These are phyloP conservation scores for Chaetodon trifascialis DNA, from an alignment of 2,113 vertebrate species.

Conservation along the genomic window DNA sequence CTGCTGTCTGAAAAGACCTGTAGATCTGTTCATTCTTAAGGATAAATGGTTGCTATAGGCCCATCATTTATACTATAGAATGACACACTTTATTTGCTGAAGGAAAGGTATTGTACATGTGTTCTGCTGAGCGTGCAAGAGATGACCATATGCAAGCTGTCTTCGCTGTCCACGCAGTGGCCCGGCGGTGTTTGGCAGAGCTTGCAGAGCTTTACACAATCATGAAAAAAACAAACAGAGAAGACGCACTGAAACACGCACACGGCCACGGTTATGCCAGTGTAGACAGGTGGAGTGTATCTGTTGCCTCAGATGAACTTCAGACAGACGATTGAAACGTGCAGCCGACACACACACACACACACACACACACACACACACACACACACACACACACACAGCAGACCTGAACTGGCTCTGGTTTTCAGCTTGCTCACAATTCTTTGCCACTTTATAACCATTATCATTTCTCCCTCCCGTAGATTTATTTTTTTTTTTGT, in stretches of 20 bases:
- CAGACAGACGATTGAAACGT: too few species aligned
- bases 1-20: neutral
- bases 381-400: too few species aligned
- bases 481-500: neutral
- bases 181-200: neutral
- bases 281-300: neutral
- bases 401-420: neutral
- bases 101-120: constrained; percentile 42
- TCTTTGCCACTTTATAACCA: neutral
- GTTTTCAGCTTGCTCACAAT: too few species aligned
- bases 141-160: neutral
- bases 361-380: too few species aligned
- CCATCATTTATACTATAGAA: neutral
- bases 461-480: neutral
- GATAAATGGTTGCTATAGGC: neutral
- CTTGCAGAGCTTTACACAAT: neutral
- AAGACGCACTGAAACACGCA: neutral
- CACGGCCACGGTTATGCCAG: neutral
- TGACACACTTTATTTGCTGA: neutral
- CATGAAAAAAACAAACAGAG: neutral
- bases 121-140: constrained; percentile 45
- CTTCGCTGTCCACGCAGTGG: neutral
- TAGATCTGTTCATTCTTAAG: neutral
- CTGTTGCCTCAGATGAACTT: neutral
- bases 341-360: too few species aligned